Conservation (phyloP, 2,888 invertebrate genomes). For the Tenthredo amoena region DNA sequence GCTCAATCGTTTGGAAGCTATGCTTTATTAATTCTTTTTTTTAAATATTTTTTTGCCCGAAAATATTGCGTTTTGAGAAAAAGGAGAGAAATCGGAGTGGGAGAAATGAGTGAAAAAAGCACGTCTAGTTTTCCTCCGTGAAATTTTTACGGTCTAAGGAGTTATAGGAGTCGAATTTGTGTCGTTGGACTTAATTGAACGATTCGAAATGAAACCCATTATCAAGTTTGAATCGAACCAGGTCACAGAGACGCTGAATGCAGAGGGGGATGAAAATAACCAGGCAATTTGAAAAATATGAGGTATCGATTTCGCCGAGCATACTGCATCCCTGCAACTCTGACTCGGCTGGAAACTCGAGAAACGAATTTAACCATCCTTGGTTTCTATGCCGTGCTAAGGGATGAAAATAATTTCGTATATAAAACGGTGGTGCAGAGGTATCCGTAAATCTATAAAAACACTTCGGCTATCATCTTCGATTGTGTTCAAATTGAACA, state of each 20-base stretch:
- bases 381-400: too few species aligned
- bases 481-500: not conserved
- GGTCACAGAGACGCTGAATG: not conserved
- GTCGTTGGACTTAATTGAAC: not conserved
- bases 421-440: not conserved
- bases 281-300: conserved; percentile 38
- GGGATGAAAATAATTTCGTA: conserved; percentile 32
- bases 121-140: too few species aligned
- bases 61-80: too few species aligned
- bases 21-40: too few species aligned
- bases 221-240: not conserved
- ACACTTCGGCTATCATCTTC: not conserved
- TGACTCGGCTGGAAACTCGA: not conserved
- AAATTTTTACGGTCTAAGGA: too few species aligned
- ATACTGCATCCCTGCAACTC: not conserved
- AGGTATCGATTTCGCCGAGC: conserved; percentile 8
- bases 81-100: too few species aligned
- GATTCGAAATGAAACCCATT: not conserved
- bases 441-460: conserved; percentile 16
- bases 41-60: too few species aligned
- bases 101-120: too few species aligned
- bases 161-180: not conserved
- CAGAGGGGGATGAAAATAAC: not conserved
- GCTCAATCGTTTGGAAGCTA: too few species aligned
- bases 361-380: not conserved